Conservation (phyloP, 2,113 vertebrate species). For the Asarcornis scutulata region DNA sequence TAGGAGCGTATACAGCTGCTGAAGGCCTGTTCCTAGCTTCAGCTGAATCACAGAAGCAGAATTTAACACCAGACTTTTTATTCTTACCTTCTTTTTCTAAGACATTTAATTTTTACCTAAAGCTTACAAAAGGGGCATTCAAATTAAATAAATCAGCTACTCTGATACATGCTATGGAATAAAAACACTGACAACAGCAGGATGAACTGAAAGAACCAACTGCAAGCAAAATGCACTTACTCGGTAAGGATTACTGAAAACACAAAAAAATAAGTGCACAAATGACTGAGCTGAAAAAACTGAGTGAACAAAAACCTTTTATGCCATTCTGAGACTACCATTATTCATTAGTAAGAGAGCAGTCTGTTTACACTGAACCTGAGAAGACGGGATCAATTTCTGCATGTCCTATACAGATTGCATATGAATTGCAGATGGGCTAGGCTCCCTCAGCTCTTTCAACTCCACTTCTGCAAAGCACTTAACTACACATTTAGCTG, state of each 20-base stretch:
- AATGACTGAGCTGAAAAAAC: neutral
- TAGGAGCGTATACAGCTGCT: fast-evolving
- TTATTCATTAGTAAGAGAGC: neutral
- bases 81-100: too few species aligned
- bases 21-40: neutral
- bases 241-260: neutral
- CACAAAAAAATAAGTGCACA: fast-evolving
- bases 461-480: neutral
- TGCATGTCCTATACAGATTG: neutral
- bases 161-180: neutral
- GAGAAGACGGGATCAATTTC: neutral
- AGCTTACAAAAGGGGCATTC: neutral
- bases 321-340: neutral
- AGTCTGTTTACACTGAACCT: neutral
- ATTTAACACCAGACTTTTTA: neutral
- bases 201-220: neutral
- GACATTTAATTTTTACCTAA: neutral
- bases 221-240: neutral
- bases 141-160: neutral
- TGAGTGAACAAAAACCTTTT: neutral
- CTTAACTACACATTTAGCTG: neutral
- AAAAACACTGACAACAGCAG: neutral
- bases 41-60: neutral
- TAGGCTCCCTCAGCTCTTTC: neutral
- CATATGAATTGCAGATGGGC: fast-evolving